These are phyloP conservation scores for Caenorhabditis becei DNA, from an alignment of 2,888 invertebrate genomes.

Conservation along the genomic window DNA sequence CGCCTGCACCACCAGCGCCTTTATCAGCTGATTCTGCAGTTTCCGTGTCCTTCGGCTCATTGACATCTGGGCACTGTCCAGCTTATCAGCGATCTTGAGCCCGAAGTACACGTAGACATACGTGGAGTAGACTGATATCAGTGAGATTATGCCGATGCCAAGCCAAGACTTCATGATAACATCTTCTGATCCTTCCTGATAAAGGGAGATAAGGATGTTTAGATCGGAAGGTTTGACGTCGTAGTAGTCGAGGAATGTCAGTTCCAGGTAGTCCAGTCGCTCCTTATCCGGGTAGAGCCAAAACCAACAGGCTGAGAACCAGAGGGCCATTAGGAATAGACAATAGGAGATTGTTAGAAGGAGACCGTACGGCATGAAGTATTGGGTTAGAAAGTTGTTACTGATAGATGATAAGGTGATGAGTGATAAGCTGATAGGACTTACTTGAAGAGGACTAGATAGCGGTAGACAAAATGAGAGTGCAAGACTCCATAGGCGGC, in stretches of 20 bases:
- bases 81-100: background rate
- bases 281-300: background rate
- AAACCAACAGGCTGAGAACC: background rate
- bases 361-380: conserved; percentile 24
- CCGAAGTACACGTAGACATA: background rate
- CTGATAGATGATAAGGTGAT: background rate
- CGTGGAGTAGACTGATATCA: background rate
- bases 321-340: background rate
- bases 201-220: background rate
- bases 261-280: background rate
- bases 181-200: background rate
- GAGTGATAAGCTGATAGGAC: background rate
- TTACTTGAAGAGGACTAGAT: conserved; percentile 2
- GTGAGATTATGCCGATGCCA: background rate
- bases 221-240: background rate
- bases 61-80: background rate
- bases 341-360: background rate
- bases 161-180: background rate
- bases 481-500: conserved; percentile 32
- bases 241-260: background rate
- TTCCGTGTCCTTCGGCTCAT: conserved; percentile 4
- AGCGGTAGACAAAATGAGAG: conserved; percentile 33
- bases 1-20: conserved; percentile 8
- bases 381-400: background rate
- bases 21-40: conserved; percentile 16